A percentile compares a stretch with the other conserved stretches of the same genome.
Evolutionary conservation across 92 coral and sea anemone genomes (phyloP).

Genomic region (Desmophyllum pertusum): DNA sequence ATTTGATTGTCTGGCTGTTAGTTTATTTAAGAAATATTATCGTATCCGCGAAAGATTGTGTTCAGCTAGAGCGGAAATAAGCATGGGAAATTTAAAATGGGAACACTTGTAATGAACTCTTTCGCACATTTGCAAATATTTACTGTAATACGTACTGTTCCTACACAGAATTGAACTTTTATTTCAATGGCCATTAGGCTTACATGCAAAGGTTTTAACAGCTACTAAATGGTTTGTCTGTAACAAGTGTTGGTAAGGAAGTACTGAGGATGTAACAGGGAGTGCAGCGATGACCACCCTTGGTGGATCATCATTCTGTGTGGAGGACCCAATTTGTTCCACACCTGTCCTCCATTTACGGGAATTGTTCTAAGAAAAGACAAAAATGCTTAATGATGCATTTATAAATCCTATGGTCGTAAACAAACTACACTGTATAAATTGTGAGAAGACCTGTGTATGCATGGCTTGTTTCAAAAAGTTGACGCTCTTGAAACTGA

Average conservation of each 20-base stretch:
- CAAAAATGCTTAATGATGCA: neutral
- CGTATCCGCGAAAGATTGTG: conserved; percentile 20
- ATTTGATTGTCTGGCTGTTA: neutral
- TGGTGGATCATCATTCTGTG: neutral
- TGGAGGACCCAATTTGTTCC: neutral
- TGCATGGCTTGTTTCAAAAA: neutral
- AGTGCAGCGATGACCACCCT: neutral
- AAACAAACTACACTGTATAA: neutral
- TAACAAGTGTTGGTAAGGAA: neutral
- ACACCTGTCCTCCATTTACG: neutral
- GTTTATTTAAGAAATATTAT: conserved; percentile 29
- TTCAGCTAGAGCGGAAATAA: conserved; percentile 24
- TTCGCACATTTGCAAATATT: conserved; percentile 4
- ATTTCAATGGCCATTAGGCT: neutral
- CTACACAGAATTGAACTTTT: neutral
- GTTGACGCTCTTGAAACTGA: neutral
- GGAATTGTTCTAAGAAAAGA: neutral
- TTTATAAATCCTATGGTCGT: neutral
- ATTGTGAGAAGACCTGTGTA: no score
- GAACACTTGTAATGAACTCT: neutral
- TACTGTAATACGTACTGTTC: no score
- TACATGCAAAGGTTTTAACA: neutral
- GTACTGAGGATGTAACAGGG: neutral
- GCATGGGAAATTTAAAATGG: conserved; percentile 15
- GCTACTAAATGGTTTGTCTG: neutral